Percentiles rank a stretch among this genome's conserved stretches.
These are phyloP conservation scores for Didymodactylos carnosus DNA, from an alignment of 2,888 invertebrate genomes.

Conservation along the genomic window DNA sequence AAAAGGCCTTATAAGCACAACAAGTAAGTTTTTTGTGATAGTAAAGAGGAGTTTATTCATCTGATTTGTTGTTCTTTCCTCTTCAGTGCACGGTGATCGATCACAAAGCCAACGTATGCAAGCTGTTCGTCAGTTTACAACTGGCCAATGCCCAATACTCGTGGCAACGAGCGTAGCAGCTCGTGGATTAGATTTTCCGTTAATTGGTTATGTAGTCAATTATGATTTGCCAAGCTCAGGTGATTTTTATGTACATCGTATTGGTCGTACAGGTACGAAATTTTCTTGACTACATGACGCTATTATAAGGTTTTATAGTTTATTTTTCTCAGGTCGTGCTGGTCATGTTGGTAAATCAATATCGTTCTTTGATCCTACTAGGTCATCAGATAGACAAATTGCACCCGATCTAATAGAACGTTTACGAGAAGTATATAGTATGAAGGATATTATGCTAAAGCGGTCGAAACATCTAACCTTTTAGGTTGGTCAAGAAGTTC, in stretches of 20 bases:
- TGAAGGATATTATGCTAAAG: not conserved
- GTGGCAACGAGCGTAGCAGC: slow-evolving; percentile 89
- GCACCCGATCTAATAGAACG: not conserved
- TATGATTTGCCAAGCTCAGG: slow-evolving; percentile 95
- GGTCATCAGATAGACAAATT: not conserved
- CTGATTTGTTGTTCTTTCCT: too few relatives aligned
- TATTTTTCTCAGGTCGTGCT: slow-evolving; percentile 8
- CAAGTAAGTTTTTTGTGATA: too few relatives aligned
- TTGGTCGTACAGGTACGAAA: slow-evolving; percentile 14
- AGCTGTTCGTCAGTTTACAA: slow-evolving; percentile 51
- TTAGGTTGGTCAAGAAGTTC: slow-evolving; percentile 4
- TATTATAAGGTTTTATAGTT: too few relatives aligned
- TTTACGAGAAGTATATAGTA: not conserved
- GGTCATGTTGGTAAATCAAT: slow-evolving; percentile 13
- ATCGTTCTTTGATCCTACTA: slow-evolving; percentile 12
- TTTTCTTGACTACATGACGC: not conserved
- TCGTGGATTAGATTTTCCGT: slow-evolving; percentile 54
- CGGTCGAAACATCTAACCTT: not conserved
- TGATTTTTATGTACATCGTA: slow-evolving; percentile 60
- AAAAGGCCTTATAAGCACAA: slow-evolving; percentile 49
- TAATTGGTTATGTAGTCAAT: slow-evolving; percentile 73
- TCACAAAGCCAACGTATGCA: slow-evolving; percentile 51
- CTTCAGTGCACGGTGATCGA: slow-evolving; percentile 41
- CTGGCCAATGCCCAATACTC: slow-evolving; percentile 52
- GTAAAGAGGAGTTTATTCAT: too few relatives aligned